phyloP scores from a whole-genome alignment of 2,888 invertebrate species.

The Nomada ferruginata region DNA sequence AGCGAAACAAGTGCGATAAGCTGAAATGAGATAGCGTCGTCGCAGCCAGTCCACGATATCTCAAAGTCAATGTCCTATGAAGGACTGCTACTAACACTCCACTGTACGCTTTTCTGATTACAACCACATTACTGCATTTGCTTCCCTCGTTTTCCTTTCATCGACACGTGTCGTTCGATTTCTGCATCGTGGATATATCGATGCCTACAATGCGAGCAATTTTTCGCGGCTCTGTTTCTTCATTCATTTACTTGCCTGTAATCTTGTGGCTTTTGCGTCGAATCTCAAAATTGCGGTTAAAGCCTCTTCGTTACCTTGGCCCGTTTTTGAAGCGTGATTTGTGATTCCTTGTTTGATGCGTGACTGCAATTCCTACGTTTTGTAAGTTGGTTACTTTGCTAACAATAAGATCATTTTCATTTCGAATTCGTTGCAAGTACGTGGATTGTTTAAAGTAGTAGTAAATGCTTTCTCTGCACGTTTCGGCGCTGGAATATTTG shows the following conservation, averaged over 20 bases:
- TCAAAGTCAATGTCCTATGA: conserved; percentile 84
- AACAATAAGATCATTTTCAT: not conserved
- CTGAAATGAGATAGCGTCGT: conserved; percentile 81
- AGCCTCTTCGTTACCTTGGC: not conserved
- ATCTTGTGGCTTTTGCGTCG: not conserved
- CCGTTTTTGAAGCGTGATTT: not conserved
- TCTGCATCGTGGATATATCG: conserved; percentile 17
- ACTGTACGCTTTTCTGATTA: conserved; percentile 66
- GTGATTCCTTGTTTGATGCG: not conserved
- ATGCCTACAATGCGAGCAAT: conserved; percentile 12
- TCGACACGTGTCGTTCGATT: not conserved
- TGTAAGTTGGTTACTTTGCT: not conserved
- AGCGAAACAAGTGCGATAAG: conserved; percentile 81
- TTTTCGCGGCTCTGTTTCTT: not conserved
- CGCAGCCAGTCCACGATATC: conserved; percentile 80
- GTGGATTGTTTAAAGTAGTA: too few species aligned
- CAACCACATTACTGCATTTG: conserved; percentile 15
- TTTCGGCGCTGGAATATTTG: not conserved
- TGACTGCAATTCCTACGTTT: not conserved
- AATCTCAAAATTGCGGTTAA: not conserved
- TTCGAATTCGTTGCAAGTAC: not conserved
- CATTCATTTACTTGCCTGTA: too few species aligned
- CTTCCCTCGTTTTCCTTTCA: conserved; percentile 5
- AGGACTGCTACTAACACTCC: conserved; percentile 77
- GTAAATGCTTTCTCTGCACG: not conserved